These are phyloP conservation scores for Felis catus DNA, from an alignment of 2,113 vertebrate species.

Conservation along the genomic window DNA sequence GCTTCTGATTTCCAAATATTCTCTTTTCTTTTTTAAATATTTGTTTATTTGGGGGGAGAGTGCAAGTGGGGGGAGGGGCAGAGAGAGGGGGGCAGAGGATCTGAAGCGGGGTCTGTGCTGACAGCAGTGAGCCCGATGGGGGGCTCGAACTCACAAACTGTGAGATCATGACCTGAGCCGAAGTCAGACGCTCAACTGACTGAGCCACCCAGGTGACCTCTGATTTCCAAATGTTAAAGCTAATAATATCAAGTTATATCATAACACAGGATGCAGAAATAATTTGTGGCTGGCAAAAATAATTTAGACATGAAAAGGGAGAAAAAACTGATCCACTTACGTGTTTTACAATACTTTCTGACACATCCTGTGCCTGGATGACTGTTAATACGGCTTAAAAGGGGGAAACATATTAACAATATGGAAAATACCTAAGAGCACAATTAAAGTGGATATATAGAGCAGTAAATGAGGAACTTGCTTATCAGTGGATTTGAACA, in stretches of 20 bases:
- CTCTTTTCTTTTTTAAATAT: no score
- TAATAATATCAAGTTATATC: background rate
- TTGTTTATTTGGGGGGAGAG: no score
- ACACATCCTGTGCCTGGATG: background rate
- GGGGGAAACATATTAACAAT: background rate
- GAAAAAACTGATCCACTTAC: background rate
- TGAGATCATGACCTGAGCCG: no score
- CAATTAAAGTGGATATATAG: background rate
- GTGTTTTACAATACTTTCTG: background rate
- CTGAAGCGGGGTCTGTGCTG: no score
- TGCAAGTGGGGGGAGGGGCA: no score
- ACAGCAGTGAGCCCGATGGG: no score
- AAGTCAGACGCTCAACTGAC: no score
- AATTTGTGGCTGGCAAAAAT: constrained; percentile 1
- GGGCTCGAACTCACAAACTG: no score
- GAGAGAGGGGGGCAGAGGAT: no score
- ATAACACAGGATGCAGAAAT: background rate
- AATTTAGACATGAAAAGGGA: constrained; percentile 14
- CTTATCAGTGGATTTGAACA: background rate
- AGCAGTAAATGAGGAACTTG: background rate
- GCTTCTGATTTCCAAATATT: constrained; percentile 27
- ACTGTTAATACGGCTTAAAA: background rate
- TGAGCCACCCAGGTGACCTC: background rate
- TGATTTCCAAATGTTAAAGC: constrained; percentile 40
- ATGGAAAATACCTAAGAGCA: background rate